Evolutionary conservation across 2,888 invertebrate species (phyloP).

Genomic region (Polymixis flavicincta): DNA sequence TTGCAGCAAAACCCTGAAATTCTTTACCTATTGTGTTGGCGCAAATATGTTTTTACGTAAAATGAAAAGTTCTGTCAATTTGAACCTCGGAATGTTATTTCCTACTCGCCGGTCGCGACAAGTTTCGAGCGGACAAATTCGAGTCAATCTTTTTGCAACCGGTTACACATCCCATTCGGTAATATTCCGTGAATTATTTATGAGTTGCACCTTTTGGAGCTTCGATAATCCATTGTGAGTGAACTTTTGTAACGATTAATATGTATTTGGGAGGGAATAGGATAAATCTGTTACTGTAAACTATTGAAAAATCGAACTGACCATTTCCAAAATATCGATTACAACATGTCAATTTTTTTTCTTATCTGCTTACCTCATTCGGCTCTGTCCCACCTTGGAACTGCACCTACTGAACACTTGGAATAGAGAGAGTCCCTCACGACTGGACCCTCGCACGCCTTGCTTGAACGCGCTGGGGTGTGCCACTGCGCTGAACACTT

Average conservation of each 20-base stretch:
- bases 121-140: neutral
- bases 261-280: too few relatives aligned
- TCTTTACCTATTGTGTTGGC: neutral
- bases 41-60: neutral
- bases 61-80: neutral
- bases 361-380: conserved; percentile 89
- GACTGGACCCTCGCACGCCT: conserved; percentile 89
- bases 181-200: neutral
- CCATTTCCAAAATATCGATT: too few relatives aligned
- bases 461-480: conserved; percentile 95
- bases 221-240: neutral
- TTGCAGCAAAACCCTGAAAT: conserved; percentile 93
- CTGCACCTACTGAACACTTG: conserved; percentile 93
- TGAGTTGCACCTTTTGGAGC: neutral
- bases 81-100: neutral
- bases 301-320: too few relatives aligned
- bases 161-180: neutral
- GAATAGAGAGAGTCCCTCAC: conserved; percentile 94
- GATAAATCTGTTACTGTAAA: too few relatives aligned
- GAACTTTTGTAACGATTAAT: neutral
- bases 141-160: neutral
- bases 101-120: neutral
- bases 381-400: conserved; percentile 92
- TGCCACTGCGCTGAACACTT: conserved; percentile 93
- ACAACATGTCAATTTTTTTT: neutral